Evolutionary conservation across 2,888 invertebrate species (phyloP).

Genomic region (Xanthorhoe designata): DNA sequence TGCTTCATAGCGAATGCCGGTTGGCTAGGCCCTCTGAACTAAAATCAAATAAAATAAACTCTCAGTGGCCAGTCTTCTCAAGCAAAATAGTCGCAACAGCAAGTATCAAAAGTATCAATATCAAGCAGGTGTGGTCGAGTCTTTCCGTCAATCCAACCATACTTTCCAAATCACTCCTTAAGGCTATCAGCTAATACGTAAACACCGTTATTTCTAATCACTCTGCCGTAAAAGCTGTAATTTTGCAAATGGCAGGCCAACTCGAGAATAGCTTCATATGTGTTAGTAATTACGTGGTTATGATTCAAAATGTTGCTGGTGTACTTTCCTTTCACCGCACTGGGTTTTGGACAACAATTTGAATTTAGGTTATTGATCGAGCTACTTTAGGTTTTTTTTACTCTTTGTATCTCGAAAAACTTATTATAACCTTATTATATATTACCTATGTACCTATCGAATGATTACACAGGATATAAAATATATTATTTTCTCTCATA

Average conservation of each 20-base stretch:
- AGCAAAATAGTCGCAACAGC: not conserved
- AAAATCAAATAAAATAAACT: not conserved
- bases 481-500: too few species aligned
- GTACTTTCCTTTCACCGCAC: not conserved
- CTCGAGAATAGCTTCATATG: slow-evolving; percentile 63
- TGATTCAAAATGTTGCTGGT: not conserved
- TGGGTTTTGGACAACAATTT: not conserved
- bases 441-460: too few species aligned
- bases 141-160: slow-evolving; percentile 27
- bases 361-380: too few species aligned
- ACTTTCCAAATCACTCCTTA: slow-evolving; percentile 63
- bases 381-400: too few species aligned
- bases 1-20: too few species aligned
- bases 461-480: too few species aligned
- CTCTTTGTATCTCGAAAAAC: too few species aligned
- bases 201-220: slow-evolving; percentile 72
- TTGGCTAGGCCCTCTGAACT: too few species aligned
- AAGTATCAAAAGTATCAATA: slow-evolving; percentile 6
- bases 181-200: slow-evolving; percentile 61
- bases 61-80: not conserved
- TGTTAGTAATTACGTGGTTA: slow-evolving; percentile 55
- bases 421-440: too few species aligned
- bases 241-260: slow-evolving; percentile 69
- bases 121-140: slow-evolving; percentile 17
- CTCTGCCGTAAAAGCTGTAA: slow-evolving; percentile 65